phyloP scores from a whole-genome alignment of 2,113 vertebrate species.

The Pelodiscus sinensis region DNA sequence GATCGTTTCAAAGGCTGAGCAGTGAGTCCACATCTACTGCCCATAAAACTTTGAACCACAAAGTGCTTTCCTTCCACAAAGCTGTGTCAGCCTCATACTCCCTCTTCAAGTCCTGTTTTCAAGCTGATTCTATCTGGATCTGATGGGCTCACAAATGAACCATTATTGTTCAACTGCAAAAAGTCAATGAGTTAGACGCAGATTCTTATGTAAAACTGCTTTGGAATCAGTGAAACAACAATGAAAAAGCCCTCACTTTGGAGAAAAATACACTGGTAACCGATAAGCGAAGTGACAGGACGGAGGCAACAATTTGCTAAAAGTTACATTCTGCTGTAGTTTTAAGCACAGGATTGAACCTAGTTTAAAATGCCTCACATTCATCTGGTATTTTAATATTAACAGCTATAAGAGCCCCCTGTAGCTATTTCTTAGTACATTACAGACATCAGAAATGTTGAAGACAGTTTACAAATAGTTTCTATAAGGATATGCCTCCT shows the following conservation, averaged over 20 bases:
- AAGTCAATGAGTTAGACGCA: slow-evolving; percentile 65
- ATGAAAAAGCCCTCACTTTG: slow-evolving; percentile 1
- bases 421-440: slow-evolving; percentile 14
- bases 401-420: not conserved
- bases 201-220: slow-evolving; percentile 63
- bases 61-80: not conserved
- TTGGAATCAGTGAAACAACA: not conserved
- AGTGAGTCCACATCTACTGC: not conserved
- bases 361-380: not conserved
- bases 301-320: slow-evolving; percentile 19
- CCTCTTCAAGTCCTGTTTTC: not conserved
- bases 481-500: slow-evolving; percentile 37
- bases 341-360: not conserved
- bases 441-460: slow-evolving; percentile 21
- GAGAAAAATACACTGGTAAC: slow-evolving; percentile 50
- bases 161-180: slow-evolving; percentile 29
- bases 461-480: slow-evolving; percentile 12
- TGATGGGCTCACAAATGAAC: slow-evolving; percentile 38
- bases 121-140: slow-evolving; percentile 13
- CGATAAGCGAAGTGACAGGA: slow-evolving; percentile 5
- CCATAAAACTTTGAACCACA: not conserved
- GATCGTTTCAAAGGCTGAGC: not conserved
- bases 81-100: not conserved
- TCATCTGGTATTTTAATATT: not conserved
- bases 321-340: not conserved